Evolutionary conservation across 1,140 invertebrate species (phyloP).

Genomic region (Phenacoccus solenopsis): DNA sequence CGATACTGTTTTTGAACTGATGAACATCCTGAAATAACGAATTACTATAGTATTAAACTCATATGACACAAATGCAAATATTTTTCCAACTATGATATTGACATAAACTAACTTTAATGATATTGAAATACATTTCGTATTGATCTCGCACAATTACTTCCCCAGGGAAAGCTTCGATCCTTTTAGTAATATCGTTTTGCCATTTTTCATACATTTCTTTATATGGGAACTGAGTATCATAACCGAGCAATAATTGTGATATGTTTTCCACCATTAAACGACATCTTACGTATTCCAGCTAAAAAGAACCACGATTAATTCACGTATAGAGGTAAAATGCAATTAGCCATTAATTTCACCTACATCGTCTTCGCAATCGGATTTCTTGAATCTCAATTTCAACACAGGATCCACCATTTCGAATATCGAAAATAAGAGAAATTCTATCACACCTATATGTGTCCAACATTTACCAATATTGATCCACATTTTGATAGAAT

Average conservation of each 20-base stretch:
- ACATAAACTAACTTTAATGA: background rate
- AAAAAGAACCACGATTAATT: background rate
- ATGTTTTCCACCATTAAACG: background rate
- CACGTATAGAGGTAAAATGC: background rate
- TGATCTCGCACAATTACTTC: background rate
- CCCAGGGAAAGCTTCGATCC: background rate
- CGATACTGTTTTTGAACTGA: background rate
- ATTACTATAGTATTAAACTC: background rate
- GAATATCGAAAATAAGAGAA: constrained; percentile 35
- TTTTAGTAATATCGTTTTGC: background rate
- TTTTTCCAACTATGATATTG: background rate
- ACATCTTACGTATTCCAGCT: background rate
- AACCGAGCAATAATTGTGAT: background rate
- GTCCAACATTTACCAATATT: constrained; percentile 30
- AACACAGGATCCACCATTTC: constrained; percentile 56
- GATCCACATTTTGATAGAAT: constrained; percentile 20
- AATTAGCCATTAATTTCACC: background rate
- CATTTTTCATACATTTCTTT: background rate
- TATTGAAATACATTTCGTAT: background rate
- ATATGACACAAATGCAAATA: background rate
- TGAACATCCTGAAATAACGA: background rate
- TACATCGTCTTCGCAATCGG: constrained; percentile 49
- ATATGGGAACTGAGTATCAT: background rate
- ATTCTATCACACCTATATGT: constrained; percentile 34
- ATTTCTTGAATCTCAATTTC: constrained; percentile 51